Conservation (phyloP, 2,113 vertebrate genomes). For the Cricetomys ansorgei region DNA sequence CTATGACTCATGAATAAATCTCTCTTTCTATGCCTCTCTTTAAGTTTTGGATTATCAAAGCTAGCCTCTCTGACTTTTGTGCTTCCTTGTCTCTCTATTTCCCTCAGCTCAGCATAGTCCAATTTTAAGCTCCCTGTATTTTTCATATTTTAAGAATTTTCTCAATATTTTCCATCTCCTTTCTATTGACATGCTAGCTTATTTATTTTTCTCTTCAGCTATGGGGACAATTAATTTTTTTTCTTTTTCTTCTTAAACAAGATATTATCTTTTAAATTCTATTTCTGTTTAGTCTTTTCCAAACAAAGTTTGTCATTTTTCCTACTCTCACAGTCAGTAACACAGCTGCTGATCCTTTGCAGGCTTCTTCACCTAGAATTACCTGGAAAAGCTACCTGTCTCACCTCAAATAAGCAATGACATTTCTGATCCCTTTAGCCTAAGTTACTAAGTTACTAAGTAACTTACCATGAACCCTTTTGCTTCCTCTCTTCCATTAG, state of each 20-base stretch:
- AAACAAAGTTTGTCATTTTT: neutral
- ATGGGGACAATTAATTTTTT: neutral
- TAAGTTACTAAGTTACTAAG: too few relatives aligned
- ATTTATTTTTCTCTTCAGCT: neutral
- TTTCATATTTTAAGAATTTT: neutral
- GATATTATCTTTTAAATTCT: neutral
- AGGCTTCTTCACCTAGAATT: neutral
- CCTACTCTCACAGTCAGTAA: too few relatives aligned
- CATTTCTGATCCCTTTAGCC: neutral
- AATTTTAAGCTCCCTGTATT: neutral
- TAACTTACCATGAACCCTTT: neutral
- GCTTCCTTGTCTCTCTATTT: neutral
- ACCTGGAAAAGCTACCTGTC: neutral
- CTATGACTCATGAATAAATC: neutral
- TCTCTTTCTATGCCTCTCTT: neutral
- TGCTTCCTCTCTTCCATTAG: neutral
- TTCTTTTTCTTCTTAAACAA: neutral
- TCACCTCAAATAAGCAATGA: neutral
- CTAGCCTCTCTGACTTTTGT: neutral
- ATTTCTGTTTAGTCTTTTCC: neutral
- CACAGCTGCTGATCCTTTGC: neutral
- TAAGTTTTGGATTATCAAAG: neutral
- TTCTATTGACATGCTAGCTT: neutral
- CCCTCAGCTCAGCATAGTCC: neutral
- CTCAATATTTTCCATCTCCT: neutral